Base-by-base conservation (phyloP, 1,140 invertebrate species). In the Drosophila saltans region DNA sequence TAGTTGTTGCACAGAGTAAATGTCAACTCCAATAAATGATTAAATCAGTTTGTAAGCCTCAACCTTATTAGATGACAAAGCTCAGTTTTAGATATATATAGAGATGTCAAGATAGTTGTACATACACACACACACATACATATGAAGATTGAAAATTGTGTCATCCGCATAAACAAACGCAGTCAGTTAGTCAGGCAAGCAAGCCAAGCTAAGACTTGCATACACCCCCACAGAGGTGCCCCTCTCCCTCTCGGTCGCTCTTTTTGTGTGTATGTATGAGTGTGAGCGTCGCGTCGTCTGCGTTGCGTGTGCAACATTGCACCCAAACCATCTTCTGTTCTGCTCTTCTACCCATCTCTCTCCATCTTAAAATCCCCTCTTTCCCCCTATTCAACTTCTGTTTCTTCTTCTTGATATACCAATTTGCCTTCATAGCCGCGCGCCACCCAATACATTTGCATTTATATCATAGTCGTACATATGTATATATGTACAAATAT, bases 161-260 rank as follows among this genome's bases (percentile, higher is more conserved):
- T 89, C 83, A 88, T 65, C 81, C 71, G 70, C 69, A 57, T 83
- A 83, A 80, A 74, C 84, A 88, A 86, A 83, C 78, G 66, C 69
- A 70, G 75, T 77, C 70, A 56, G 63, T 78, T 63, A 65, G 62
- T 59, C 70, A 79, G 33, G 33, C 33, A 36, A 36, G 33, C 55
- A 72, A 69, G 56, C 67, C 57, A 48, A 65, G 56, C 39, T 59
- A 21, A 36, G 21, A 41, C 66, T 36, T 39, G 21, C 45, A 26
- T 24, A 52, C 45, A 52, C 39, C 45, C 21, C 45, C 43, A 45
- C 43, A 26, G 2, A 33, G 8, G 3, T 33, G 40, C 52, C 39
- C 45, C 66, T 48, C 24, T 39, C 16, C 43, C 33, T 58, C 52
- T 30, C 9, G 8, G 16, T 5, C 16, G 26, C 16, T 28, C 41